Evolutionary conservation across 2,113 vertebrate species (phyloP).

Genomic region (Nematolebias whitei): DNA sequence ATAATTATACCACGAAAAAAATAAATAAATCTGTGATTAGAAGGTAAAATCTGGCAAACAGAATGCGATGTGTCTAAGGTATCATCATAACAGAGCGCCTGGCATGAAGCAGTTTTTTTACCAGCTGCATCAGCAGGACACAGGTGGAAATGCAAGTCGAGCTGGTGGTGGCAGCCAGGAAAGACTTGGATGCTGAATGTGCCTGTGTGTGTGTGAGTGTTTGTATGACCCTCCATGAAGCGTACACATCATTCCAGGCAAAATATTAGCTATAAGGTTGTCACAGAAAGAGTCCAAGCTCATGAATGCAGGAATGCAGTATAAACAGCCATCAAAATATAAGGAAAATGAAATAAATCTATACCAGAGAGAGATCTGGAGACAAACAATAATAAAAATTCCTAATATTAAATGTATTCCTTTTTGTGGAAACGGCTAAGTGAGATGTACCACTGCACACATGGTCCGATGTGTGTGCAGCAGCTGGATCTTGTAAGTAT

Average conservation of each 20-base stretch:
- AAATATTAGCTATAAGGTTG: slow-evolving; percentile 33
- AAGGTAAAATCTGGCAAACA: slow-evolving; percentile 58
- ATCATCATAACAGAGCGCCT: slow-evolving; percentile 56
- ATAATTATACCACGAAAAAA: slow-evolving; percentile 37
- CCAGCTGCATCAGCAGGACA: slow-evolving; percentile 72
- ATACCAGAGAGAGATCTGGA: background rate
- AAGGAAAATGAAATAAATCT: background rate
- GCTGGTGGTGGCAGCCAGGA: slow-evolving; percentile 56
- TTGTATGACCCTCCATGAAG: slow-evolving; percentile 27
- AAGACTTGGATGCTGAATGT: slow-evolving; percentile 52
- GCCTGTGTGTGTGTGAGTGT: slow-evolving; percentile 31
- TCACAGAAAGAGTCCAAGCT: slow-evolving; percentile 23
- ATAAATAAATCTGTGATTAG: slow-evolving; percentile 57
- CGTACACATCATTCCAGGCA: slow-evolving; percentile 12
- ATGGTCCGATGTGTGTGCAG: slow-evolving; percentile 18
- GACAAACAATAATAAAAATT: slow-evolving; percentile 5
- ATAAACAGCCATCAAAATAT: background rate
- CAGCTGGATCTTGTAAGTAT: slow-evolving; percentile 37
- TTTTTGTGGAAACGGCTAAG: slow-evolving; percentile 6
- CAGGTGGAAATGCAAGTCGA: slow-evolving; percentile 62
- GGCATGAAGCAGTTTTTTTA: slow-evolving; percentile 48
- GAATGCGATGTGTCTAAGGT: slow-evolving; percentile 47
- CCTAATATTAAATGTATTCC: slow-evolving; percentile 9
- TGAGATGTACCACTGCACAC: slow-evolving; percentile 16
- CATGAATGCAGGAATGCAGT: slow-evolving; percentile 15